phyloP scores from a whole-genome alignment of 2,888 invertebrate genomes.

The Allophyes oxyacanthae region DNA sequence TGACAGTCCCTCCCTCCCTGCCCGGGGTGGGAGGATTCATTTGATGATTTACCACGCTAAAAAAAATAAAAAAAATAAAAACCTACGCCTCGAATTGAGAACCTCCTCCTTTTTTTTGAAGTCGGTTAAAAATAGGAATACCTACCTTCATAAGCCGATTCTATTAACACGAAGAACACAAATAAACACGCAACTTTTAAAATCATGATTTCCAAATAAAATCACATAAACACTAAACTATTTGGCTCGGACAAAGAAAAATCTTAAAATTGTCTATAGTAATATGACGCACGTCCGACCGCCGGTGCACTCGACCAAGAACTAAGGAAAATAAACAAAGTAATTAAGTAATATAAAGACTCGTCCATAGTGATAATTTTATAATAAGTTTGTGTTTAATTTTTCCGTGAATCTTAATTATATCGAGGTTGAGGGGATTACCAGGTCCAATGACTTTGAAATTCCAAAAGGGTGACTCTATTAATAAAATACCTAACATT shows the following conservation, averaged over 20 bases:
- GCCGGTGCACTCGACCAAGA: not conserved
- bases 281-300: not conserved
- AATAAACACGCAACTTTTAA: not conserved
- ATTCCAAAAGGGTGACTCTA: no score
- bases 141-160: constrained; percentile 1
- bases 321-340: constrained; percentile 4
- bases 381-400: no score
- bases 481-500: no score
- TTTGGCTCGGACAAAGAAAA: not conserved
- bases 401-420: no score
- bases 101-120: no score
- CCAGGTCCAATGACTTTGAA: no score
- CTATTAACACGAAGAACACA: not conserved
- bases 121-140: not conserved
- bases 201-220: not conserved
- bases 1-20: no score
- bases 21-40: no score
- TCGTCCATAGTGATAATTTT: not conserved
- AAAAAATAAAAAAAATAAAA: no score
- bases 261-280: not conserved
- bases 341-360: not conserved
- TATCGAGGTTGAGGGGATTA: no score
- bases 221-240: not conserved
- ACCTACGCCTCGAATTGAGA: no score
- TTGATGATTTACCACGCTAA: no score